phyloP scores from a whole-genome alignment of 2,113 vertebrate species.

The Symphodus melops region DNA sequence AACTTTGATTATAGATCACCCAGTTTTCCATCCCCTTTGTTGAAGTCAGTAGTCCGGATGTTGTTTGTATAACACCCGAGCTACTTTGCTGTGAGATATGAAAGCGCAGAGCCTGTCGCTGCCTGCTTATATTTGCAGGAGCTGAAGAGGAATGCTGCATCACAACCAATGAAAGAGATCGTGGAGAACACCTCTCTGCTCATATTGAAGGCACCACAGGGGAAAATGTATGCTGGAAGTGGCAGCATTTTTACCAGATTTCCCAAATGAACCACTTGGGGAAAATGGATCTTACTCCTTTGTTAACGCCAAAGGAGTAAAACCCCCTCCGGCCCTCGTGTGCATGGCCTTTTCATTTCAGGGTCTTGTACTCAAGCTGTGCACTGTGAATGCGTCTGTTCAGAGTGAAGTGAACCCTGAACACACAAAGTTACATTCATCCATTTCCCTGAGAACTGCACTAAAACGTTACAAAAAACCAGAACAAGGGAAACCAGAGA shows the following conservation, averaged over 20 bases:
- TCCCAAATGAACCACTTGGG: not conserved
- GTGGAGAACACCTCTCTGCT: not conserved
- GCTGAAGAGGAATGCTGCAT: slow-evolving; percentile 54
- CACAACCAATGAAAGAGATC: slow-evolving; percentile 19
- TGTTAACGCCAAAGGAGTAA: not conserved
- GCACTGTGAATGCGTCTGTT: slow-evolving; percentile 66
- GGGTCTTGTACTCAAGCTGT: slow-evolving; percentile 34
- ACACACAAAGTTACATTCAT: slow-evolving; percentile 60
- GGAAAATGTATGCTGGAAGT: not conserved
- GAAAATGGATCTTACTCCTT: not conserved
- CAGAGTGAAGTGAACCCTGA: slow-evolving; percentile 57
- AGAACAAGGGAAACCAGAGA: slow-evolving; percentile 49
- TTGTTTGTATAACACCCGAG: slow-evolving; percentile 38
- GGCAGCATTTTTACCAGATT: not conserved
- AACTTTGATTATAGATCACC: not conserved
- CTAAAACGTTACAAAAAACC: slow-evolving; percentile 41
- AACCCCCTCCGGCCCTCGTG: not conserved
- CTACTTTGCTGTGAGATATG: slow-evolving; percentile 29
- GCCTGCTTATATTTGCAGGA: slow-evolving; percentile 46
- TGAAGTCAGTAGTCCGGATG: slow-evolving; percentile 20
- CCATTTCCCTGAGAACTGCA: slow-evolving; percentile 38
- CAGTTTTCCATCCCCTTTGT: not conserved
- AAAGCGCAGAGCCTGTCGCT: slow-evolving; percentile 40
- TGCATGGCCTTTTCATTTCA: slow-evolving; percentile 31
- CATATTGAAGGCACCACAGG: too few species aligned